Conservation (phyloP, 1,140 invertebrate species). For the Rhagoletis zephyria region DNA sequence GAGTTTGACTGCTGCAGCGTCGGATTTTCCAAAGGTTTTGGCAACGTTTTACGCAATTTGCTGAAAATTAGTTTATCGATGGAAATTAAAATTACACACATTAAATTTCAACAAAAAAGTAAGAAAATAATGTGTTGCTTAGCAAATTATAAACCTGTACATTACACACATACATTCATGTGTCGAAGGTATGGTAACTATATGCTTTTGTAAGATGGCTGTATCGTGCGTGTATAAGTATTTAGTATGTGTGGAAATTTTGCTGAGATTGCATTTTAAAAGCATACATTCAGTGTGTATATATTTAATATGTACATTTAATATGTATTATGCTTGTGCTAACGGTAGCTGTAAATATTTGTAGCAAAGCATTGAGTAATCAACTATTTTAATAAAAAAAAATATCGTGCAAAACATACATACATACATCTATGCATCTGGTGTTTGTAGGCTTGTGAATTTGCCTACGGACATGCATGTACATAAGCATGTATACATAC, state of each 20-base stretch:
- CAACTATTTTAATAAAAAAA: background rate
- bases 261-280: too few relatives aligned
- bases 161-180: too few relatives aligned
- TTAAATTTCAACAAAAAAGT: background rate
- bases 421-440: too few relatives aligned
- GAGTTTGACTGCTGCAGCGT: background rate
- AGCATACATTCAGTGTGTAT: background rate
- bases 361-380: background rate
- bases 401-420: too few relatives aligned
- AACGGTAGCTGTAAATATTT: too few relatives aligned
- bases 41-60: background rate
- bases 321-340: background rate
- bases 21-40: background rate
- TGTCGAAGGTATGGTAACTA: too few relatives aligned
- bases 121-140: background rate
- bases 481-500: too few relatives aligned
- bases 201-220: background rate
- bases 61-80: background rate
- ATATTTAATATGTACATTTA: background rate
- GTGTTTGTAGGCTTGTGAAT: too few relatives aligned
- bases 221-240: background rate
- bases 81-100: background rate
- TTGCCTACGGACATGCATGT: too few relatives aligned
- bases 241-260: background rate
- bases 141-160: background rate